Evolutionary conservation across 2,888 invertebrate species (phyloP), one percentile per base, ranked within the genome.

Genomic region (Oscheius sp.): DNA sequence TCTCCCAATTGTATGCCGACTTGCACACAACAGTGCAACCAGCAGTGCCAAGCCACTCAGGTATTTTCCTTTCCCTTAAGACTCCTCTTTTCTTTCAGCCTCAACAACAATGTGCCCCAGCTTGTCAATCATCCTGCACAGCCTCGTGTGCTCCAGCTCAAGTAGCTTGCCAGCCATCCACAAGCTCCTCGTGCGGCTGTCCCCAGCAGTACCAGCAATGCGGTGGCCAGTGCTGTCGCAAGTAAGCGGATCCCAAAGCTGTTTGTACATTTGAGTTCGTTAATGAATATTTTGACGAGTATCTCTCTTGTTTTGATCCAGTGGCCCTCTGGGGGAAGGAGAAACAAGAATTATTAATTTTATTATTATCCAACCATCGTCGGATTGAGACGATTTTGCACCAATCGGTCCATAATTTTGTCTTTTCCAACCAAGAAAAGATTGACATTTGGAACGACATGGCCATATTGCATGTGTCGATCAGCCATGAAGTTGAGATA

Each of bases 401-500:
- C 72, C 8, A 82, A 70, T 46, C 82, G 61, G 27, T 78, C 75
- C 77, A 82, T 78, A 29, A 82, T 81, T 72, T 82, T 82, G 65
- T 82, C 78, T 37, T 80, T 81, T 27, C 73, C 74, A 10, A 82
- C 72, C 12, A 80, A 69, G 63, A 81, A 82, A 50, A 81, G 55
- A 53, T 82, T 81, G 66, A 79, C 79, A 64, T 81, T 81, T 5
- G 82, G 82, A 1, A 81, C 76, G 15, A 79, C 79, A 34, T 81
- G 81, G 23, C 78, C 79, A 33, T 80, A 81, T 61, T 78, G 78
- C 78, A 78, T 78, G 65, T 78, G 78, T 55, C 80, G 72, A 77
- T 82, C 82, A 42, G 82, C 82, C 82, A 81, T 82, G 73, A 75
- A 82, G 72, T 82, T 82, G 61, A 82, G 74, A 57, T 82, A 82